Evolutionary conservation across 2,888 invertebrate genomes (phyloP).

Genomic region (Drosophila borealis): DNA sequence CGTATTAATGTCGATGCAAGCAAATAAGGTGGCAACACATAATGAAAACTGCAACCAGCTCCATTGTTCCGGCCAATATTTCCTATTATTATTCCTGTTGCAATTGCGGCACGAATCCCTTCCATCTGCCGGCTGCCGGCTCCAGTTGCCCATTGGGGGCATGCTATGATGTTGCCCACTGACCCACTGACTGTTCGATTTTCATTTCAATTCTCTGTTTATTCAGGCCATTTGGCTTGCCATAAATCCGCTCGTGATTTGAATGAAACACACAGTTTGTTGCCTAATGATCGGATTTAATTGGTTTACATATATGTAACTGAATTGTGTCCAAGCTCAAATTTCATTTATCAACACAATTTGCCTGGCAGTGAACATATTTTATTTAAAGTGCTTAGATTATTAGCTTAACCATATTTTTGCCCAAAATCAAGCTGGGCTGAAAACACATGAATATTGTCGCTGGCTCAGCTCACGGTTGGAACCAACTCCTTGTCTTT

Average conservation of each 20-base stretch:
- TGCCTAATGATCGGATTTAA: slow-evolving; percentile 47
- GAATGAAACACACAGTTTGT: slow-evolving; percentile 20
- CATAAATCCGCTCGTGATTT: slow-evolving; percentile 43
- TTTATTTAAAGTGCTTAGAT: too few species aligned
- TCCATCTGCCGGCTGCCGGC: background rate
- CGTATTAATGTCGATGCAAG: slow-evolving; percentile 72
- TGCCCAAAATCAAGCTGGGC: too few species aligned
- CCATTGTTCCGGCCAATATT: slow-evolving; percentile 59
- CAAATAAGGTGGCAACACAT: slow-evolving; percentile 63
- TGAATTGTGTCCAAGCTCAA: slow-evolving; percentile 3
- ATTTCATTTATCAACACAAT: background rate
- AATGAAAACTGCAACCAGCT: slow-evolving; percentile 45
- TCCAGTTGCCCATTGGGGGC: background rate
- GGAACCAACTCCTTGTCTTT: too few species aligned
- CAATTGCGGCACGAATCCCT: slow-evolving; percentile 25
- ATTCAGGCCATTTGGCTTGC: slow-evolving; percentile 49
- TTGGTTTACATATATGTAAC: slow-evolving; percentile 20
- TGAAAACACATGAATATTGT: too few species aligned
- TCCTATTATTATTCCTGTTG: slow-evolving; percentile 27
- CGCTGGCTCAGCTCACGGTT: too few species aligned
- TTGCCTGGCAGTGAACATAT: background rate
- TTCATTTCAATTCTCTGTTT: slow-evolving; percentile 61
- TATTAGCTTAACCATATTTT: too few species aligned
- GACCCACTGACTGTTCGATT: slow-evolving; percentile 60
- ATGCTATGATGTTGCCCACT: slow-evolving; percentile 23